Percentiles rank a stretch among this genome's conserved stretches.
These are phyloP conservation scores for Capromys pilorides DNA, from an alignment of 2,797 vertebrate genomes.

Conservation along the genomic window DNA sequence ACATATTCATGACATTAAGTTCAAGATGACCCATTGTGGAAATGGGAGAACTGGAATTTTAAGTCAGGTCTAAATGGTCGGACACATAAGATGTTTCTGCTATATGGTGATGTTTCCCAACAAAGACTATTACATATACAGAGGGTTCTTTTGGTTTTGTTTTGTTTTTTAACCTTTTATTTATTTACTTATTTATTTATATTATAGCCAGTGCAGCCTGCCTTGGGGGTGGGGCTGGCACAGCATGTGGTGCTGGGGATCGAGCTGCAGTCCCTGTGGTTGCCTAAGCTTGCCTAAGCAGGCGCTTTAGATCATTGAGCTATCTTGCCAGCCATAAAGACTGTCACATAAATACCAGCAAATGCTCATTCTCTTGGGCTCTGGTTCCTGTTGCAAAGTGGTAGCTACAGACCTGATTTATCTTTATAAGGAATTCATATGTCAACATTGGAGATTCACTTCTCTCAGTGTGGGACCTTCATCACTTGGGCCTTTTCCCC, in stretches of 20 bases:
- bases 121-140: neutral
- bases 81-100: neutral
- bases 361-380: neutral
- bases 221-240: no score
- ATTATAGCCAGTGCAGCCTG: no score
- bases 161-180: no score
- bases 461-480: neutral
- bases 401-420: constrained; percentile 7
- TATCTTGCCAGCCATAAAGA: no score
- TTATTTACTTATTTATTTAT: no score
- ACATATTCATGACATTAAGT: neutral
- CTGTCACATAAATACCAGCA: constrained; percentile 16
- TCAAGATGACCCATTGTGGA: neutral
- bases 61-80: neutral
- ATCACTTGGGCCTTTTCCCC: neutral
- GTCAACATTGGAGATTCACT: neutral
- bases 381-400: neutral
- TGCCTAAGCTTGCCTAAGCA: no score
- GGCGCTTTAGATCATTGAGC: no score
- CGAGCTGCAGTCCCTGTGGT: no score
- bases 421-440: constrained; percentile 9
- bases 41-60: neutral
- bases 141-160: no score
- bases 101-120: neutral
- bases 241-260: no score